Base-by-base conservation (phyloP, 2,888 invertebrate genomes). In the Stenichneumon culpator region DNA sequence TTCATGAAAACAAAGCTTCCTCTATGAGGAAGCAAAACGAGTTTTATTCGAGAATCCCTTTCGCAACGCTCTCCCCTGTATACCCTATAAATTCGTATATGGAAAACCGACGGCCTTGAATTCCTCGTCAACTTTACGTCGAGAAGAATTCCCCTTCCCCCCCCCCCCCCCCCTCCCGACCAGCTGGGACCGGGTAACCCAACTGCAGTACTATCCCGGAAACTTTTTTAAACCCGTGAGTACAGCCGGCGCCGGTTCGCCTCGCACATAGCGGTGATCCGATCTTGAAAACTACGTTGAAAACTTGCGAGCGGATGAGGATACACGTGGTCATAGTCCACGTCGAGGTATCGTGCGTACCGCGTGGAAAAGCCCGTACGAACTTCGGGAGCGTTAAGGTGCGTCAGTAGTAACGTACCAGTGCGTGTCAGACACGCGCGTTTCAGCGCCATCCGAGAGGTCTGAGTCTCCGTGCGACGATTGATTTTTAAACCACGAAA, bases 371-470 rank as follows among this genome's bases (percentile, higher is more conserved):
- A 68, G 73, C 73, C 68, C 73, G 44, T 60, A n/a, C 19, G 73
- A 47, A 57, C 9, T n/a, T 14, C 22, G 50, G 52, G 63, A 52
- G 11, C 50, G 47, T 52, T 19, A 22, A 39, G 52, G 19, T 19
- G 73, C 79, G 86, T 74, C 86, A 87, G 87, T 87, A 86, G 88
- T 89, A 87, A 86, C 74, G 69, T 82, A 68, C 77, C 89, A 72
- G 60, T 79, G 87, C 87, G 86, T 83, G 86, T 87, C 87, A 87
- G 88, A 87, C 88, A 83, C 54, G 44, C 67, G 80, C 44, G 39
- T 44, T n/a, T 73, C 67, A 39, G 19, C 39, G 67, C 22, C 14
- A 28, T 36, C 36, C 36, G 36, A 7, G 39, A 47, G 47, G 50
- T 6, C 3, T 5, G 16, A 69, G 14, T 22, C 36, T 47, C 69